These are phyloP conservation scores for rabbit (Oryctolagus cuniculus) DNA, from an alignment of 2,113 vertebrate species.

Conservation along the genomic window mOryCun1.1 NC_091444.1:30581001-30581500, in stretches of 20 bases:
- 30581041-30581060: background rate
- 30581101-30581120: background rate
- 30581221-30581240: background rate
- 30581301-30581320: background rate
- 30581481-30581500: background rate
- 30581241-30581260: background rate
- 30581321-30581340: background rate
- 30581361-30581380: background rate
- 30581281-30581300: background rate
- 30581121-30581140: background rate
- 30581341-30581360: background rate
- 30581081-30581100: background rate
- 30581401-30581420: background rate
- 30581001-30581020: background rate
- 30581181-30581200: background rate
- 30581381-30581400: background rate
- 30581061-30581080: slow-evolving; percentile 10
- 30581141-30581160: background rate
- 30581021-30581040: background rate
- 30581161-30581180: background rate
- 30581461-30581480: fast-evolving
- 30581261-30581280: background rate
- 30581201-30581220: background rate
- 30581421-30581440: background rate
- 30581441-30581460: background rate